These are phyloP conservation scores for Bufo gargarizans DNA, from an alignment of 2,113 vertebrate species.

Conservation along the genomic window DNA sequence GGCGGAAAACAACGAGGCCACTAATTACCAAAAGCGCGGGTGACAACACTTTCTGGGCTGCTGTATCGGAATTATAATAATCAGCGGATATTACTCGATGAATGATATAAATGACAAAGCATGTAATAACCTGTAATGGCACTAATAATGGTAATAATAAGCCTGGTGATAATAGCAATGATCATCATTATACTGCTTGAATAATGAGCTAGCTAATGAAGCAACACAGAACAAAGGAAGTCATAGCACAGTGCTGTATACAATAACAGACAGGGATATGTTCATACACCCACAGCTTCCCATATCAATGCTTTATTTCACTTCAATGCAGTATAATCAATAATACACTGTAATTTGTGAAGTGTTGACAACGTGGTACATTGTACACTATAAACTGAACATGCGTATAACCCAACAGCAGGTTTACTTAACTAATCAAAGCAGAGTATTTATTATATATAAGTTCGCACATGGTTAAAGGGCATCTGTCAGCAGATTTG, in stretches of 20 bases:
- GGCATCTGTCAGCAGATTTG: too few species aligned
- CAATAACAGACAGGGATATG: constrained; percentile 1
- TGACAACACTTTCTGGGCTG: constrained; percentile 52
- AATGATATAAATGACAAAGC: constrained; percentile 60
- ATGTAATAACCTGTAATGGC: constrained; percentile 58
- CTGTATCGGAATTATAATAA: constrained; percentile 60
- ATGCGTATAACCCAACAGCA: not conserved
- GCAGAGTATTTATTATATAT: too few species aligned
- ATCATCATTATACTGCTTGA: constrained; percentile 58
- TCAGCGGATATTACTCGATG: constrained; percentile 57
- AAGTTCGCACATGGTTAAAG: too few species aligned
- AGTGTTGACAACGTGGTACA: not conserved
- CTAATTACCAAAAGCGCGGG: constrained; percentile 56
- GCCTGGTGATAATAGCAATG: constrained; percentile 56
- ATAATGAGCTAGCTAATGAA: constrained; percentile 57
- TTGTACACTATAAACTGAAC: not conserved
- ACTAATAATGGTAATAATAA: constrained; percentile 59
- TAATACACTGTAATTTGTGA: not conserved
- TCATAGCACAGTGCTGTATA: constrained; percentile 35
- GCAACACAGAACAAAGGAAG: constrained; percentile 41
- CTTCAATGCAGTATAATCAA: not conserved
- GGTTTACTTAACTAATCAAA: not conserved
- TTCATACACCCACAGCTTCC: not conserved
- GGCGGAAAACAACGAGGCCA: constrained; percentile 59
- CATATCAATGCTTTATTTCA: not conserved